Evolutionary conservation across 2,797 vertebrate species (phyloP), one percentile per base, ranked within the genome.

Genomic region (Denticeps clupeoides): DNA sequence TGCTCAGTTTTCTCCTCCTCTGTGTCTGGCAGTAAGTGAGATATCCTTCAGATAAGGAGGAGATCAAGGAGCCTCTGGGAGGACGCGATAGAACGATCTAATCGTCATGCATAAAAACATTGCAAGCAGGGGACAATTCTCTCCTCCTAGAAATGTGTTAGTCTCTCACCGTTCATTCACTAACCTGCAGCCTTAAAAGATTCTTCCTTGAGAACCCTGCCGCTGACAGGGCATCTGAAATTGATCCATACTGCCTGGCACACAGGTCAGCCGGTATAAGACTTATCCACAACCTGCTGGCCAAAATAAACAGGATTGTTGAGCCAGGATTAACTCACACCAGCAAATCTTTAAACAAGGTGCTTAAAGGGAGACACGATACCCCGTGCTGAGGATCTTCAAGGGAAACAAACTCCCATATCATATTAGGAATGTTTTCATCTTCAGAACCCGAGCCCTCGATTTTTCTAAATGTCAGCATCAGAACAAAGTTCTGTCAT

Each of bases 401-500:
- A 11, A 22, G 26, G 11, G 7, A 49, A 51, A 43, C 22, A 22
- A 27, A 43, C 40, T 58, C 8, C 38, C 44, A 26, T 43, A 4
- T 26, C 38, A 29, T 59, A 59, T 61, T 47, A 31, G 65, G 52
- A 64, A 60, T 62, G 54, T 35, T 53, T 57, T 38, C 6, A 22
- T 56, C 37, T 13, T 51, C 16, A 23, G 13, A 47, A 29, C 42
- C 32, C 15, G 35, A 45, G 16, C 48, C 23, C 16, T 15, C 16
- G 25, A 53, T 26, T 18, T 25, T 24, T 9, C 5, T 19, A 33
- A 28, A 6, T 37, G 1, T n/a, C 3, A 9, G 11, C 6, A 46
- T 45, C 41, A 25, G 10, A 41, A 15, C n/a, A n/a, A 8, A 41
- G 26, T 22, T 8, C 38, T 31, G 15, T 53, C 45, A 50, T 22